Conservation (phyloP, 2,113 vertebrate genomes). For the Dromaius novaehollandiae region DNA sequence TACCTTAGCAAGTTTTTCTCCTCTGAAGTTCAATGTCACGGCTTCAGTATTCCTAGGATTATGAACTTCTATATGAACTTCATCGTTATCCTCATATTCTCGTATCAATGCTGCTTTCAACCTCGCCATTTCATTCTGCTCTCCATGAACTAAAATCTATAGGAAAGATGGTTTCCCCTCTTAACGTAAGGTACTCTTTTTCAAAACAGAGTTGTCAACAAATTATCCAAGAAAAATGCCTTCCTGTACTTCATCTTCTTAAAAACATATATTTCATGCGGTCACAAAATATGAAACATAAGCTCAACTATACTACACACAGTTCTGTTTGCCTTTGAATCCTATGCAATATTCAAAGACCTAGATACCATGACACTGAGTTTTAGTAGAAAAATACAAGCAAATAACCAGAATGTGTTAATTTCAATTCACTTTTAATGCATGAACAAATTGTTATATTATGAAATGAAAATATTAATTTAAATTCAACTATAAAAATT, state of each 20-base stretch:
- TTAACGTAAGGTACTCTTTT: neutral
- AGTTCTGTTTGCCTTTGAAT: neutral
- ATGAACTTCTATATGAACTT: conserved; percentile 97
- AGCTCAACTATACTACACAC: neutral
- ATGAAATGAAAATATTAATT: neutral
- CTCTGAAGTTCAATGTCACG: conserved; percentile 95
- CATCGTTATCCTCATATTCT: conserved; percentile 97
- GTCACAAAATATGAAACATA: neutral
- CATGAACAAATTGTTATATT: neutral
- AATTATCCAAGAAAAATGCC: neutral
- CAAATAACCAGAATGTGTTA: neutral
- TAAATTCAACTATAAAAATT: neutral
- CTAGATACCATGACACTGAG: neutral
- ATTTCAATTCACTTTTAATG: neutral
- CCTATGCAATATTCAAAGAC: neutral
- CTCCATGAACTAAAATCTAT: conserved; percentile 95
- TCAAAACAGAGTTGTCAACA: neutral
- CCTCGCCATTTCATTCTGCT: conserved; percentile 99
- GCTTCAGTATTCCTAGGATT: conserved; percentile 97
- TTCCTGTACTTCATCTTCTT: neutral
- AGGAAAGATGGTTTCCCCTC: neutral
- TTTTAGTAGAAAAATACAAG: neutral
- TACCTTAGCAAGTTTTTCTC: conserved; percentile 98
- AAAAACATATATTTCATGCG: neutral
- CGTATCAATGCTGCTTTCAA: conserved; percentile 95